Evolutionary conservation across 1,140 invertebrate species (phyloP).

Genomic region (Probaryconus sp.): DNA sequence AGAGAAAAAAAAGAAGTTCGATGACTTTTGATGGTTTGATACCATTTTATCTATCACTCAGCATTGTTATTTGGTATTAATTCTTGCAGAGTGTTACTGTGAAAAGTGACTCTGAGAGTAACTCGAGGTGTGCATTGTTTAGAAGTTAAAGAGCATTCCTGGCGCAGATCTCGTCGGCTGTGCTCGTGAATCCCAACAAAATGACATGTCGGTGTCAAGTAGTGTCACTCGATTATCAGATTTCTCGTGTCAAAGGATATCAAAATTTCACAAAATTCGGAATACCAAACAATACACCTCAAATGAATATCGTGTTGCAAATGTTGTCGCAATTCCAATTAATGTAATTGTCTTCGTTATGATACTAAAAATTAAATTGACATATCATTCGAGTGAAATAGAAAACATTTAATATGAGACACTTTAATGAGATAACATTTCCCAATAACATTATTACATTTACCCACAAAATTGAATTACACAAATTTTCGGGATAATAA

Average conservation of each 20-base stretch:
- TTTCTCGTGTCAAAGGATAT: conserved; percentile 72
- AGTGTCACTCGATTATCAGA: conserved; percentile 66
- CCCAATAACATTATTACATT: too few relatives aligned
- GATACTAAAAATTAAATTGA: neutral
- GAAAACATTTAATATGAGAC: too few relatives aligned
- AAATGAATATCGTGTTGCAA: conserved; percentile 30
- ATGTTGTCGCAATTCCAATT: too few relatives aligned
- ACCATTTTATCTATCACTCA: conserved; percentile 23
- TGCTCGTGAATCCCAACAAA: conserved; percentile 52
- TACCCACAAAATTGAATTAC: too few relatives aligned
- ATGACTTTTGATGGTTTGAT: too few relatives aligned
- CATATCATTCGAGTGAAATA: too few relatives aligned
- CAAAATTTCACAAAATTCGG: conserved; percentile 40
- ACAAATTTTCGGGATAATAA: too few relatives aligned
- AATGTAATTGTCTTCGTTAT: too few relatives aligned
- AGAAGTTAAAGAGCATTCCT: conserved; percentile 61
- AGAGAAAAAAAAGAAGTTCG: too few relatives aligned
- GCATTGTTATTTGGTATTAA: conserved; percentile 25
- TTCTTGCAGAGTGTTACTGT: conserved; percentile 20
- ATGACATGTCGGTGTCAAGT: conserved; percentile 69
- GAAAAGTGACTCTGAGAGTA: conserved; percentile 56
- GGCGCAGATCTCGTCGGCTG: conserved; percentile 54
- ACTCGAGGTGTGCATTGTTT: conserved; percentile 50
- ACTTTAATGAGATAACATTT: too few relatives aligned
- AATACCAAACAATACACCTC: conserved; percentile 21